A percentile compares a stretch with the other conserved stretches of the same genome.
Evolutionary conservation across 2,888 invertebrate species (phyloP).

Genomic region (Xylophagus ater): DNA sequence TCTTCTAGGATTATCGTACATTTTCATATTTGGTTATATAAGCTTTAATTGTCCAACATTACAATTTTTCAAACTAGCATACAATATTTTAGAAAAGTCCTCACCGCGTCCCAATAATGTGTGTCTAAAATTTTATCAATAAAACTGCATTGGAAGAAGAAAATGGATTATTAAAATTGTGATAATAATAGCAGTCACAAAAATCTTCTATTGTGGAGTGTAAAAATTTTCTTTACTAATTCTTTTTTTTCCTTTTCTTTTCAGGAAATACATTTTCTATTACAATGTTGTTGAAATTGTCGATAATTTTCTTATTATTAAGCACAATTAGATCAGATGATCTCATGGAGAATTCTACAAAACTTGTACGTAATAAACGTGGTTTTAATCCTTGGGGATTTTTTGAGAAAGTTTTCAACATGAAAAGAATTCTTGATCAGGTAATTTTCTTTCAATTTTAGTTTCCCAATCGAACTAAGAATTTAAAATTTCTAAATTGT

Average conservation of each 20-base stretch:
- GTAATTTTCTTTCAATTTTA: slow-evolving; percentile 21
- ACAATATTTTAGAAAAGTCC: no score
- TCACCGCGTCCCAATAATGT: no score
- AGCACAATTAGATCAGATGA: slow-evolving; percentile 5
- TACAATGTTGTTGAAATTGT: not conserved
- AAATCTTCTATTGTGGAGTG: not conserved
- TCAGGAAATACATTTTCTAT: not conserved
- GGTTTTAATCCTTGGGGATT: slow-evolving; percentile 30
- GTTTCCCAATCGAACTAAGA: slow-evolving; percentile 2
- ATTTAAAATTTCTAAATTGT: slow-evolving; percentile 1
- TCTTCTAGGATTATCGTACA: no score
- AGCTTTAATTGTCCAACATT: no score
- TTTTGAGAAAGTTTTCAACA: slow-evolving; percentile 32
- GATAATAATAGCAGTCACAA: not conserved
- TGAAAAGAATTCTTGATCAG: slow-evolving; percentile 30
- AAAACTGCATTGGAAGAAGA: no score
- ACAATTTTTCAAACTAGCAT: no score
- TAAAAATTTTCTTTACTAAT: not conserved
- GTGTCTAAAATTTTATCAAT: no score
- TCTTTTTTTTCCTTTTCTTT: not conserved
- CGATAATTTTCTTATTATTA: not conserved
- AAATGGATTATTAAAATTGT: no score
- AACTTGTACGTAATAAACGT: slow-evolving; percentile 10
- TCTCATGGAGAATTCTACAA: slow-evolving; percentile 19
- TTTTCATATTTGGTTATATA: no score